A percentile compares a stretch with the other conserved stretches of the same genome.
phyloP scores from a whole-genome alignment of 1,140 invertebrate genomes.

The Phymastichus coffea region DNA sequence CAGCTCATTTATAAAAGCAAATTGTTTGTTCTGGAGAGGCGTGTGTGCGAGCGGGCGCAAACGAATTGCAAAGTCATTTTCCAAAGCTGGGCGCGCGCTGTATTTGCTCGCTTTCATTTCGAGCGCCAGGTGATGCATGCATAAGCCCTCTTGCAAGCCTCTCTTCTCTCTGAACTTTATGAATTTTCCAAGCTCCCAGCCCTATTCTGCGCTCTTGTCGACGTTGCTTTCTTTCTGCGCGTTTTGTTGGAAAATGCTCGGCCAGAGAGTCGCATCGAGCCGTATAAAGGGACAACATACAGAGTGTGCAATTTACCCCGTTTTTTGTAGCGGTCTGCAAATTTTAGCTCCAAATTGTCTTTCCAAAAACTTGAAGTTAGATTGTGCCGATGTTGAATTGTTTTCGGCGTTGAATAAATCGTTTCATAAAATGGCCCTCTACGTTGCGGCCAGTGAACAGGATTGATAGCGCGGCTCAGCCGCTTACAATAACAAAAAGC shows the following conservation, averaged over 20 bases:
- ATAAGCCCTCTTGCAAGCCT: not conserved
- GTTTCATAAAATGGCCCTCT: too few relatives aligned
- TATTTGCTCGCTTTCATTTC: constrained; percentile 41
- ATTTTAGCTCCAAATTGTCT: too few relatives aligned
- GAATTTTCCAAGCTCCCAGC: constrained; percentile 39
- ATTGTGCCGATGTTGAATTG: too few relatives aligned
- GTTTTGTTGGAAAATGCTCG: constrained; percentile 5
- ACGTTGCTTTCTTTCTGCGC: constrained; percentile 28
- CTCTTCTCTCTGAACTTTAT: constrained; percentile 39
- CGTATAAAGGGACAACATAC: too few relatives aligned
- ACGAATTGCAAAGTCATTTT: constrained; percentile 47
- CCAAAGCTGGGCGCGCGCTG: constrained; percentile 30
- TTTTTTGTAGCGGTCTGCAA: too few relatives aligned
- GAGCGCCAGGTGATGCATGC: constrained; percentile 17
- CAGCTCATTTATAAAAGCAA: constrained; percentile 50
- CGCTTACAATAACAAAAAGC: too few relatives aligned
- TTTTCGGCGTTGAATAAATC: too few relatives aligned
- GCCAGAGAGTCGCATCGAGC: constrained; percentile 21
- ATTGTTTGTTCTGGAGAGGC: constrained; percentile 42
- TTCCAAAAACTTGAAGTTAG: too few relatives aligned
- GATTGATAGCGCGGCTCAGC: too few relatives aligned
- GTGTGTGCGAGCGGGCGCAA: constrained; percentile 26
- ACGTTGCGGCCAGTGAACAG: too few relatives aligned
- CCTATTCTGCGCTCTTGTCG: constrained; percentile 25
- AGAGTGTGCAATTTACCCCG: too few relatives aligned